Conservation (phyloP, 37 sponge, comb jelly and placozoan genomes). For the Oscarella lobularis region DNA sequence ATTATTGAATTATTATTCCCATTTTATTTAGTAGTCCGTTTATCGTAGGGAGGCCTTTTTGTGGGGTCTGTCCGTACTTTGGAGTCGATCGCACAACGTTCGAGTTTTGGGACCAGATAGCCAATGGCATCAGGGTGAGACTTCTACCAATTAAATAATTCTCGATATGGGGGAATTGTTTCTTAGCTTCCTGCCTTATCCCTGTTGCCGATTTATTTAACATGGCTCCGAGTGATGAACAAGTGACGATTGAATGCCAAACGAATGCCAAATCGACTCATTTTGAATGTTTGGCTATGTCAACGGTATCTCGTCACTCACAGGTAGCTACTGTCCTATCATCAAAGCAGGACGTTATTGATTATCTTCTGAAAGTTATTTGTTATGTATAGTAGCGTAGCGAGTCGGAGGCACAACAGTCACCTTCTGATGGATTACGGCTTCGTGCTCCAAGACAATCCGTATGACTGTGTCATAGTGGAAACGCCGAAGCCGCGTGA, state of each 20-base stretch:
- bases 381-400: conserved; percentile 9
- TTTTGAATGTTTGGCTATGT: conserved; percentile 18
- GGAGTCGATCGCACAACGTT: conserved; percentile 6
- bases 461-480: no score
- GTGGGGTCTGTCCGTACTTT: conserved; percentile 1
- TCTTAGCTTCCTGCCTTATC: conserved; percentile 11
- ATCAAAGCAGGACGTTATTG: no score
- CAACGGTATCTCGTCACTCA: not conserved
- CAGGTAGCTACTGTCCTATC: not conserved
- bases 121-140: not conserved
- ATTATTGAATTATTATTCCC: no score
- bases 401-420: conserved; percentile 17
- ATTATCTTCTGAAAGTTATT: no score
- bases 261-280: conserved; percentile 23
- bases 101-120: not conserved
- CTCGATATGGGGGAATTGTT: no score
- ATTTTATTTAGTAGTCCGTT: no score
- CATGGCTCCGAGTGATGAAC: conserved; percentile 11
- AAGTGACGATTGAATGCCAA: conserved; percentile 8
- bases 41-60: not conserved
- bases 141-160: no score
- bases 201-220: conserved; percentile 24
- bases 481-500: no score
- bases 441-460: conserved; percentile 9
- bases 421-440: conserved; percentile 25